These are phyloP conservation scores for Medauroidea extradentata DNA, from an alignment of 1,140 invertebrate genomes.

Conservation along the genomic window DNA sequence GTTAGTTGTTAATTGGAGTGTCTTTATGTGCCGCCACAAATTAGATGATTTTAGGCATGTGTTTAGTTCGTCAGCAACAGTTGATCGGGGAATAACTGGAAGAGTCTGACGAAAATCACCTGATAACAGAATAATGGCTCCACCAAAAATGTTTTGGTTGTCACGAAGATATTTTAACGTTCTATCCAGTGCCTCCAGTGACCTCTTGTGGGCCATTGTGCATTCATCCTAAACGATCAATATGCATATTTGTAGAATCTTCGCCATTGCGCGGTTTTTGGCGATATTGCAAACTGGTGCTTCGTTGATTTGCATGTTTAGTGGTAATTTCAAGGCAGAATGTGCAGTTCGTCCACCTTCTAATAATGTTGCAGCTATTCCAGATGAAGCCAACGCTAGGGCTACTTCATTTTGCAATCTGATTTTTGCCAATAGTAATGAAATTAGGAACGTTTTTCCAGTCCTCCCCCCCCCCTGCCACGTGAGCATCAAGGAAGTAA, in stretches of 20 bases:
- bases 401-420: conserved; percentile 11
- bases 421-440: no score
- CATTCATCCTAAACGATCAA: conserved; percentile 40
- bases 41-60: conserved; percentile 35
- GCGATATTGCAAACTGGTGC: conserved; percentile 38
- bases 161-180: conserved; percentile 36
- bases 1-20: no score
- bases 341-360: conserved; percentile 34
- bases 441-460: no score
- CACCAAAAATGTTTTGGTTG: conserved; percentile 27
- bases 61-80: conserved; percentile 33
- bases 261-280: conserved; percentile 28
- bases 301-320: conserved; percentile 27
- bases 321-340: conserved; percentile 33
- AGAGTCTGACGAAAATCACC: conserved; percentile 45
- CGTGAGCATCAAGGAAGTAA: no score
- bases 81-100: conserved; percentile 40
- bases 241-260: conserved; percentile 30
- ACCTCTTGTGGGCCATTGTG: conserved; percentile 42
- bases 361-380: conserved; percentile 36
- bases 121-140: conserved; percentile 34
- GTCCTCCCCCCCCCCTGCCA: no score
- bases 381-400: conserved; percentile 35
- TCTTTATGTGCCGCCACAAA: no score
- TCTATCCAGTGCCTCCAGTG: conserved; percentile 41